Evolutionary conservation across 2,888 invertebrate genomes (phyloP), one percentile per base, ranked within the genome.

Genomic region (Stictocephala bisonia): DNA sequence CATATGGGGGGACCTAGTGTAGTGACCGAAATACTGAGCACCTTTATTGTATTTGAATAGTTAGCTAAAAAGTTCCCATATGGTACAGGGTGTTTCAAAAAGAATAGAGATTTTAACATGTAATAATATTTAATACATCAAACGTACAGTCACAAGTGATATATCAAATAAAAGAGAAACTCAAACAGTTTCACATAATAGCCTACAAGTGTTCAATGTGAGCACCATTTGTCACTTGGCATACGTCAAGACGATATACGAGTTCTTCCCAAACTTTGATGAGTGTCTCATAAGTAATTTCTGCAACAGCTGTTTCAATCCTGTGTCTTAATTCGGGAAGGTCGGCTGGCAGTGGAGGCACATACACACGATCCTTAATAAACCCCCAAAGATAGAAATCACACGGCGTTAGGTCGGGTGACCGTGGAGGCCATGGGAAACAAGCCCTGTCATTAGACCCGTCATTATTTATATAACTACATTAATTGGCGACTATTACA

Each of bases 211-310:
- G 64, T 64, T 64, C 40, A 64, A 64, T 64, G 35, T 64, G 64
- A 18, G 41, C 41, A 40, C 40, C 64, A 64, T 64, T 64, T 15
- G 64, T 40, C 18, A 67, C 48, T 3, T 48, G 18, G 48, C 48
- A 67, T 27, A 48, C 67, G 11, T 67, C 67, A 67, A 64, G 64
- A 4, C 67, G 24, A 67, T 67, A 48, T 1, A 9, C n/a, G 48
- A 67, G 67, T 67, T 67, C 67, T 44, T 48, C 67, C 67, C 48
- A 67, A 67, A 67, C 67, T 3, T 67, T 67, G 67, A n/a, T 48
- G 1, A 50, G 29, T 50, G 50, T 68, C 1, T 68, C 50, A n/a
- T 26, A 15, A 50, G 68, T 68, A 29, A 68, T 50, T n/a, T n/a
- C n/a, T n/a, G n/a, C n/a, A 44, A 44, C 9, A 68, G 50, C 50